phyloP scores from a whole-genome alignment of 2,888 invertebrate genomes.

The Acrocyrtus sp. region DNA sequence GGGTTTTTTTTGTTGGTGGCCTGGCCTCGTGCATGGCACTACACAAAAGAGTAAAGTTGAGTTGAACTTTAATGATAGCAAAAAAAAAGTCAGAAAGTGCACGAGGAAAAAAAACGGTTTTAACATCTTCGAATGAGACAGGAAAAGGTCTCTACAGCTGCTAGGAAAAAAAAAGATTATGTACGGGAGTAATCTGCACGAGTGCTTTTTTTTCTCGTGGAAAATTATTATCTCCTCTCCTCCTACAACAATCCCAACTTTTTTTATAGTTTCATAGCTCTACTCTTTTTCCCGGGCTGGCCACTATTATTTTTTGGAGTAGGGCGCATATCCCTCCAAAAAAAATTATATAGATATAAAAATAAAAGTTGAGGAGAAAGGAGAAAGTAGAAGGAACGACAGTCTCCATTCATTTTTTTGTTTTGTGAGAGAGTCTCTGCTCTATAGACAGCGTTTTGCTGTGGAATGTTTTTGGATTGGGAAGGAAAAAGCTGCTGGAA shows the following conservation, averaged over 20 bases:
- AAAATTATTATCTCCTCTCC: conserved; percentile 42
- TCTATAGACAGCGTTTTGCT: too few species aligned
- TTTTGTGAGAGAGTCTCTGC: too few species aligned
- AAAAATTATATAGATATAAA: background rate
- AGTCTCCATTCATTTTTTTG: too few species aligned
- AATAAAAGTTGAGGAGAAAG: background rate
- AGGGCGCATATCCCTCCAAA: background rate
- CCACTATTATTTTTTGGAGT: background rate
- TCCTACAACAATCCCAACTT: conserved; percentile 28
- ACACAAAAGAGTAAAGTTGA: background rate
- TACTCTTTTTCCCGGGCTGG: background rate
- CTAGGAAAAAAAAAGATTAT: background rate
- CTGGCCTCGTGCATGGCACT: background rate
- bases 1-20: background rate
- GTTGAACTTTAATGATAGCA: conserved; percentile 3
- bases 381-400: too few species aligned
- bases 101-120: background rate
- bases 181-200: conserved; percentile 31
- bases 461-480: too few species aligned
- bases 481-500: too few species aligned
- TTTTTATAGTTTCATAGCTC: conserved; percentile 14
- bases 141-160: background rate
- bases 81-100: conserved; percentile 11
- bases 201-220: conserved; percentile 36
- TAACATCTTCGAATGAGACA: background rate